Conservation (phyloP, 2,888 invertebrate genomes). For the Napeogenes sylphis region DNA sequence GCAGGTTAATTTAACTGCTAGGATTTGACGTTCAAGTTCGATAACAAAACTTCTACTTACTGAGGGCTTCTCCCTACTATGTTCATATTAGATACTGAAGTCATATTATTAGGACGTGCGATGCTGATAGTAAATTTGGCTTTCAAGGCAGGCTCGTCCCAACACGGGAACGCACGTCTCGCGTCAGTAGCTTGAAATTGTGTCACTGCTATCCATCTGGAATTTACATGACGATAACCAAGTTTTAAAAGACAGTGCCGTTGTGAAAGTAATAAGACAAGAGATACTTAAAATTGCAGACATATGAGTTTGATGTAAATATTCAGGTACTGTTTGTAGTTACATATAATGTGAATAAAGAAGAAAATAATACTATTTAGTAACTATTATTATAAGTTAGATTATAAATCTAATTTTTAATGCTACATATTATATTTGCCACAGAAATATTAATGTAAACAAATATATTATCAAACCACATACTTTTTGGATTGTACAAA, state of each 20-base stretch:
- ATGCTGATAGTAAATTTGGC: conserved; percentile 88
- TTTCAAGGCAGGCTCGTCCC: conserved; percentile 91
- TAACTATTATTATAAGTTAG: too few relatives aligned
- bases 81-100: conserved; percentile 89
- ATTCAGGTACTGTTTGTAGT: too few relatives aligned
- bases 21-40: too few relatives aligned
- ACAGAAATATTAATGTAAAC: too few relatives aligned
- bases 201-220: conserved; percentile 88
- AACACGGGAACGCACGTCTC: conserved; percentile 89
- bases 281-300: too few relatives aligned
- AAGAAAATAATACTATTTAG: not conserved
- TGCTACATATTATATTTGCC: too few relatives aligned
- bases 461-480: too few relatives aligned
- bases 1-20: too few relatives aligned
- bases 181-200: conserved; percentile 91
- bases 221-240: conserved; percentile 2
- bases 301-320: too few relatives aligned
- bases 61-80: conserved; percentile 47
- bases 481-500: not conserved
- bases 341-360: not conserved
- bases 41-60: conserved; percentile 19
- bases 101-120: conserved; percentile 83
- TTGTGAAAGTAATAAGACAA: too few relatives aligned
- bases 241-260: not conserved
- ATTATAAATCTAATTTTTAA: too few relatives aligned